These are phyloP conservation scores for Myotis pilosus DNA, from an alignment of 2,797 vertebrate species.

Conservation along the genomic window DNA sequence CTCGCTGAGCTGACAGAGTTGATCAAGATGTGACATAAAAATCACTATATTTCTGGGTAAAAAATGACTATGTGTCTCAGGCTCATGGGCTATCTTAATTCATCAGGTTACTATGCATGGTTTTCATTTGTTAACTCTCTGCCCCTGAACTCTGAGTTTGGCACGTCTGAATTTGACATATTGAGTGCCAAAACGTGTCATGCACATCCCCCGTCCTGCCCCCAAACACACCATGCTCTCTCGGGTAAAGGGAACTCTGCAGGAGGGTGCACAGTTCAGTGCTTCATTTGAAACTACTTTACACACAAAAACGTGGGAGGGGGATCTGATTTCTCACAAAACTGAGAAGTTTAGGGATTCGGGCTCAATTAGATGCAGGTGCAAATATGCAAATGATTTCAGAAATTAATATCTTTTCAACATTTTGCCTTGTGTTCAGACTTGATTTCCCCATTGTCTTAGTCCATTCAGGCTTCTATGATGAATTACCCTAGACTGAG, in stretches of 20 bases:
- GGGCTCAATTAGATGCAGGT: background rate
- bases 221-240: too few species aligned
- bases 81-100: constrained; percentile 32
- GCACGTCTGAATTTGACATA: background rate
- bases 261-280: background rate
- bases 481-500: background rate
- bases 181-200: background rate
- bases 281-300: background rate
- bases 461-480: background rate
- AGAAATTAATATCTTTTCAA: background rate
- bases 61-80: background rate
- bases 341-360: background rate
- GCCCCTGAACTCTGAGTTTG: background rate
- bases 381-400: background rate
- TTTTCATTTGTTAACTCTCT: background rate
- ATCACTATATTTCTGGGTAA: background rate
- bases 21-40: background rate
- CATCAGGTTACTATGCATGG: background rate
- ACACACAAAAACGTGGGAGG: background rate
- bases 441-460: background rate
- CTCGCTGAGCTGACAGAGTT: constrained; percentile 25
- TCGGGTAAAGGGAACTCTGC: background rate
- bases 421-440: background rate
- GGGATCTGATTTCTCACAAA: background rate
- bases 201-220: background rate